A percentile compares a stretch with the other conserved stretches of the same genome.
These are phyloP conservation scores for Sebastes oblongus DNA, from an alignment of 2,797 vertebrate species.

Conservation along the genomic window DNA sequence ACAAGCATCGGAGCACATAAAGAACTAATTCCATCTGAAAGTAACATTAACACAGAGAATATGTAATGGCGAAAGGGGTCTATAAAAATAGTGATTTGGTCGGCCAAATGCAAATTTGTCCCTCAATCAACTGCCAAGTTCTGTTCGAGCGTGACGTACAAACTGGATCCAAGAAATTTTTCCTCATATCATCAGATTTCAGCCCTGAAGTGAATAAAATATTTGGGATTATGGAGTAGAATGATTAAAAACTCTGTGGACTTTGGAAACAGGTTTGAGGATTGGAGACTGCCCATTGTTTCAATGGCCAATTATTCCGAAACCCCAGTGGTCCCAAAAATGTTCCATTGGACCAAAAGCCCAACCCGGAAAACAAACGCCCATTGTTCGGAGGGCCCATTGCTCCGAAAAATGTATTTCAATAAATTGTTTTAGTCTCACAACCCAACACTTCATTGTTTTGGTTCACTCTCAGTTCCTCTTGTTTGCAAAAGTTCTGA, in stretches of 20 bases:
- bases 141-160: conserved; percentile 60
- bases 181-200: conserved; percentile 52
- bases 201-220: conserved; percentile 36
- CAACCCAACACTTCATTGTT: neutral
- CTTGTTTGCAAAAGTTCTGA: neutral
- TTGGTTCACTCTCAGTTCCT: neutral
- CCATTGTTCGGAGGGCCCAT: neutral
- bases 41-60: conserved; percentile 83
- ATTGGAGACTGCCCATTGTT: neutral
- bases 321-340: neutral
- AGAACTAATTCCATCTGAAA: conserved; percentile 82
- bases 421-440: neutral
- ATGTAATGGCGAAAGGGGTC: conserved; percentile 80
- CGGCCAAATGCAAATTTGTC: conserved; percentile 79
- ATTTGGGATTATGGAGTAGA: conserved; percentile 47
- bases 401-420: neutral
- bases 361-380: neutral
- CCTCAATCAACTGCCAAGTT: conserved; percentile 68
- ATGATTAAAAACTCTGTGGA: conserved; percentile 2
- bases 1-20: conserved; percentile 83
- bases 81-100: conserved; percentile 84
- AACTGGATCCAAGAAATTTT: conserved; percentile 50
- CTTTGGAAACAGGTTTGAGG: neutral
- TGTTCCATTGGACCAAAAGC: neutral
- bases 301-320: neutral